These are phyloP conservation scores for Charina bottae DNA, from an alignment of 2,113 vertebrate genomes.

Conservation along the genomic window DNA sequence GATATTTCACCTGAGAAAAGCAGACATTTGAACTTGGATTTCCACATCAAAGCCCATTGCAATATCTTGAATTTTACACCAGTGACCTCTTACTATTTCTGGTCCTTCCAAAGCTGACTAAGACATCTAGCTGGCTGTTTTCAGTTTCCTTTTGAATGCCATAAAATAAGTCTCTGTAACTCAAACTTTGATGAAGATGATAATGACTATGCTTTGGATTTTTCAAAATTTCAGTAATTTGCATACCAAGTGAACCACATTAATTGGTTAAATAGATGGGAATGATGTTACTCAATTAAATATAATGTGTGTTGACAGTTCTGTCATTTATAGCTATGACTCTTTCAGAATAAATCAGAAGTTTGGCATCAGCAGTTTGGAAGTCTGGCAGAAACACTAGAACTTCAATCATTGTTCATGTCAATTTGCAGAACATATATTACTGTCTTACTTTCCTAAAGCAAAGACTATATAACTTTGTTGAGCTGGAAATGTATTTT, in stretches of 20 bases:
- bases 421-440: constrained; percentile 3
- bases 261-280: constrained; percentile 54
- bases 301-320: constrained; percentile 55
- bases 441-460: background rate
- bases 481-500: constrained; percentile 25
- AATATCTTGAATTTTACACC: background rate
- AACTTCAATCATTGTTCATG: constrained; percentile 14
- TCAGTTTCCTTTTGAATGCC: background rate
- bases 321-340: constrained; percentile 55
- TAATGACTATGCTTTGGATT: constrained; percentile 20
- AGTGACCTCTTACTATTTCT: background rate
- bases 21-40: background rate
- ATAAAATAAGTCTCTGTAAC: background rate
- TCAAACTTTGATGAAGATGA: constrained; percentile 17
- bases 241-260: constrained; percentile 54
- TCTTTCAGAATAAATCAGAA: constrained; percentile 44
- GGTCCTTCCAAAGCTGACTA: background rate
- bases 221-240: constrained; percentile 52
- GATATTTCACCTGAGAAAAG: background rate
- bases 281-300: constrained; percentile 58
- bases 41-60: background rate
- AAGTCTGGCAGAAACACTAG: constrained; percentile 23
- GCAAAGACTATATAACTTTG: background rate
- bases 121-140: background rate
- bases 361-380: constrained; percentile 49